Conservation (phyloP, 2,113 vertebrate genomes). For the Perccottus glenii region DNA sequence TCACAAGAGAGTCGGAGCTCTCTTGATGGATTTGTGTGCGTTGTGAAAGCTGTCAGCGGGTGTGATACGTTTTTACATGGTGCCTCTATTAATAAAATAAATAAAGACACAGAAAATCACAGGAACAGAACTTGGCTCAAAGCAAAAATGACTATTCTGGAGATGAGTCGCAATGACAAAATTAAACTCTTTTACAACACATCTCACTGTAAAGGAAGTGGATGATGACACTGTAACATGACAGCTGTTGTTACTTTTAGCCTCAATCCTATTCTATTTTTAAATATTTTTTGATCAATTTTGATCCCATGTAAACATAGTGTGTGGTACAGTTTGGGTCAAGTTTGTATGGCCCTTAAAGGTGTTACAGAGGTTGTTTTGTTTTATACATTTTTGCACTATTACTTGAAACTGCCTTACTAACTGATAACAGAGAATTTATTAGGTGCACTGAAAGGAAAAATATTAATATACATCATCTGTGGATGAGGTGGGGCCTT, state of each 20-base stretch:
- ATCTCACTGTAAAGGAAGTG: background rate
- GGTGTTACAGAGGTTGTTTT: too few species aligned
- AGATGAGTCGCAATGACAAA: background rate
- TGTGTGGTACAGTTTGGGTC: too few species aligned
- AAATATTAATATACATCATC: too few species aligned
- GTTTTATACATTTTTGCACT: too few species aligned
- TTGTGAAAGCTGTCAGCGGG: background rate
- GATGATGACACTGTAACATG: background rate
- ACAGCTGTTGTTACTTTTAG: background rate
- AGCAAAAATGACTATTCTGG: background rate
- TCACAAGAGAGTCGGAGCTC: background rate
- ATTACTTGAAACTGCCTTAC: too few species aligned
- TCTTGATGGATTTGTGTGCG: constrained; percentile 2
- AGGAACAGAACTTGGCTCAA: background rate
- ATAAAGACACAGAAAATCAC: background rate
- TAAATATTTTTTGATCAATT: constrained; percentile 2
- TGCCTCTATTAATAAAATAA: background rate
- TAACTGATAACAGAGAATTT: too few species aligned
- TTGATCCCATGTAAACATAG: background rate
- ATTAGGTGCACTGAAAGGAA: too few species aligned
- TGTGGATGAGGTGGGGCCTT: too few species aligned
- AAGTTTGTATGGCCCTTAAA: too few species aligned
- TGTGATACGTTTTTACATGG: background rate
- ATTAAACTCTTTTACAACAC: background rate
- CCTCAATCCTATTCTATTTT: background rate